Evolutionary conservation across 1,140 invertebrate species (phyloP).

Genomic region (Lerema accius): DNA sequence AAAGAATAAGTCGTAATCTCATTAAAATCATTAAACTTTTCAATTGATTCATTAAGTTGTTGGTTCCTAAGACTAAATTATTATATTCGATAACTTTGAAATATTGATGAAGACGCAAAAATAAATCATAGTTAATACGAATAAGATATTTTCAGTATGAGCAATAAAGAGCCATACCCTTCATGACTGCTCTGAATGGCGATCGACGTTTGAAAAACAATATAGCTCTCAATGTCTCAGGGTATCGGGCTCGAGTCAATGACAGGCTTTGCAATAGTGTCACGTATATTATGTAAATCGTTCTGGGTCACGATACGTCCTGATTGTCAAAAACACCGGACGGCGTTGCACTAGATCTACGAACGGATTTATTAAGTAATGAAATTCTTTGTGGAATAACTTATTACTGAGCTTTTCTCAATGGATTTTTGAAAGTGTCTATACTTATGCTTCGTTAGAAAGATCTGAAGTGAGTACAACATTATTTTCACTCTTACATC

Average conservation of each 20-base stretch:
- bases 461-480: too few species aligned
- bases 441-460: too few species aligned
- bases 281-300: slow-evolving; percentile 82
- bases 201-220: slow-evolving; percentile 74
- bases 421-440: too few species aligned
- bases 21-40: too few species aligned
- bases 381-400: background rate
- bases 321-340: slow-evolving; percentile 75
- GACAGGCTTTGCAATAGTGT: slow-evolving; percentile 73
- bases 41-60: too few species aligned
- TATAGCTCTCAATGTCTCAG: slow-evolving; percentile 73
- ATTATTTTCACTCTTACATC: too few species aligned
- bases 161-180: slow-evolving; percentile 64
- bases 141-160: background rate
- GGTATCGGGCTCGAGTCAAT: slow-evolving; percentile 75
- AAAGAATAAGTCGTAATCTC: too few species aligned
- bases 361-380: slow-evolving; percentile 46
- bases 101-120: too few species aligned
- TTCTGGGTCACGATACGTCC: slow-evolving; percentile 76
- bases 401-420: background rate
- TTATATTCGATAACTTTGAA: too few species aligned
- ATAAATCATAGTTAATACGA: too few species aligned
- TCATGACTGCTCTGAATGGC: slow-evolving; percentile 46
- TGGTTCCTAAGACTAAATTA: too few species aligned
- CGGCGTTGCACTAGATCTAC: slow-evolving; percentile 52